These are phyloP conservation scores for Drosophila pachea DNA, from an alignment of 1,140 invertebrate genomes.

Conservation along the genomic window DNA sequence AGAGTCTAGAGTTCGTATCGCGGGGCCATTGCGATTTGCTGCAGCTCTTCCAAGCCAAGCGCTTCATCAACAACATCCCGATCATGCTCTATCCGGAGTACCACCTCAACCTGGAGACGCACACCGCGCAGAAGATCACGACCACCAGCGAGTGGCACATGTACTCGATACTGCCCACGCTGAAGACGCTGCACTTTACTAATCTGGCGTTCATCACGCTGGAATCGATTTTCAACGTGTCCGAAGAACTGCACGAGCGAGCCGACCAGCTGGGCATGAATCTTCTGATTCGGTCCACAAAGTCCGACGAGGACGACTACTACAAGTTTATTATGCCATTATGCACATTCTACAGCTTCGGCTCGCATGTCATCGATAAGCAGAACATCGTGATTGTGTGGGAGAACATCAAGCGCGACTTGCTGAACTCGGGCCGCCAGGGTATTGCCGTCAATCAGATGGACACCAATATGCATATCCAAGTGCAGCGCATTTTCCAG, in stretches of 20 bases:
- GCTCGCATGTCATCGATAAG: slow-evolving; percentile 45
- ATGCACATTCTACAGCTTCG: slow-evolving; percentile 55
- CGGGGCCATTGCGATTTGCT: slow-evolving; percentile 67
- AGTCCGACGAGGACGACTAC: background rate
- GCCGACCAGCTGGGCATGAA: slow-evolving; percentile 43
- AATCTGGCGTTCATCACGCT: slow-evolving; percentile 62
- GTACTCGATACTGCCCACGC: slow-evolving; percentile 65
- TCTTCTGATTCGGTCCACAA: slow-evolving; percentile 45
- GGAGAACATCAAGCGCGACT: slow-evolving; percentile 61
- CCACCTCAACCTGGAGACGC: background rate
- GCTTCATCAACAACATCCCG: slow-evolving; percentile 47
- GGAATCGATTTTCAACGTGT: slow-evolving; percentile 63
- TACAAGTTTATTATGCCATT: slow-evolving; percentile 24
- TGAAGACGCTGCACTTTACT: slow-evolving; percentile 56
- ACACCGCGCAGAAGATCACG: slow-evolving; percentile 28
- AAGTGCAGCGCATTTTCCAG: slow-evolving; percentile 46
- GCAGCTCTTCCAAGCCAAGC: slow-evolving; percentile 57
- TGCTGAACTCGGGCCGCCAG: background rate
- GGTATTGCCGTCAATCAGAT: slow-evolving; percentile 46
- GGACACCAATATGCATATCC: slow-evolving; percentile 36
- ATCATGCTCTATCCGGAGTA: slow-evolving; percentile 59
- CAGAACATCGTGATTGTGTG: slow-evolving; percentile 55
- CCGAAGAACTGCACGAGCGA: slow-evolving; percentile 27
- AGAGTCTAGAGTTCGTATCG: slow-evolving; percentile 50
- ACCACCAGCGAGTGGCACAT: slow-evolving; percentile 62